Evolutionary conservation across 35 echinoderm and acorn worm species (phyloP).

Genomic region (Hemicentrotus pulcherrimus): DNA sequence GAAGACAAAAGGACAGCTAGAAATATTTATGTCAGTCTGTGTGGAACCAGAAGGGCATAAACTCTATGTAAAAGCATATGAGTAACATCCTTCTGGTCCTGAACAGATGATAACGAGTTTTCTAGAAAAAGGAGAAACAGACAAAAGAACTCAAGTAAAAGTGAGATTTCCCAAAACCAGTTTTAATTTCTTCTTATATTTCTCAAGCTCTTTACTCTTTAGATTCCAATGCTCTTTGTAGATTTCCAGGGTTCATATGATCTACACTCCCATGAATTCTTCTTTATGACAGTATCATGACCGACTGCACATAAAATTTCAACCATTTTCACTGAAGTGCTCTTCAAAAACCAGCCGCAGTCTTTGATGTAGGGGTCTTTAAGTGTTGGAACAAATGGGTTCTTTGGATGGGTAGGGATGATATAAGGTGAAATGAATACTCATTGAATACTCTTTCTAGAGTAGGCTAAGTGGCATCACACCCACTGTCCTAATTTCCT

Average conservation of each 20-base stretch:
- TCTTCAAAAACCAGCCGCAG: background rate
- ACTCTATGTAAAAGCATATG: no score
- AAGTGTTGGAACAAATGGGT: background rate
- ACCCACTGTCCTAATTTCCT: background rate
- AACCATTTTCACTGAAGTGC: background rate
- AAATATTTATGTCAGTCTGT: no score
- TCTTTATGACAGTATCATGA: background rate
- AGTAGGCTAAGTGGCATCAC: background rate
- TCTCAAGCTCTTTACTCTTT: no score
- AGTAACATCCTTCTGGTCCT: no score
- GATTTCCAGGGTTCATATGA: background rate
- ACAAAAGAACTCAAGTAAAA: no score
- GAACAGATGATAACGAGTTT: no score
- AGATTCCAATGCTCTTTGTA: background rate
- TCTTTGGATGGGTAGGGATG: background rate
- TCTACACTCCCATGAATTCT: background rate
- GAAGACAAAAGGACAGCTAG: no score
- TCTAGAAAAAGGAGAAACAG: no score
- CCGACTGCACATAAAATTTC: background rate
- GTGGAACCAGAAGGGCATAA: no score
- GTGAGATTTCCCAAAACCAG: no score
- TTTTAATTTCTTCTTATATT: no score
- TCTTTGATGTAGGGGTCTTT: background rate
- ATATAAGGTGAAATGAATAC: no score
- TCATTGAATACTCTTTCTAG: background rate